Evolutionary conservation across 2,113 vertebrate species (phyloP), one percentile per base, ranked within the genome.

Genomic region (Pardalotus punctatus): DNA sequence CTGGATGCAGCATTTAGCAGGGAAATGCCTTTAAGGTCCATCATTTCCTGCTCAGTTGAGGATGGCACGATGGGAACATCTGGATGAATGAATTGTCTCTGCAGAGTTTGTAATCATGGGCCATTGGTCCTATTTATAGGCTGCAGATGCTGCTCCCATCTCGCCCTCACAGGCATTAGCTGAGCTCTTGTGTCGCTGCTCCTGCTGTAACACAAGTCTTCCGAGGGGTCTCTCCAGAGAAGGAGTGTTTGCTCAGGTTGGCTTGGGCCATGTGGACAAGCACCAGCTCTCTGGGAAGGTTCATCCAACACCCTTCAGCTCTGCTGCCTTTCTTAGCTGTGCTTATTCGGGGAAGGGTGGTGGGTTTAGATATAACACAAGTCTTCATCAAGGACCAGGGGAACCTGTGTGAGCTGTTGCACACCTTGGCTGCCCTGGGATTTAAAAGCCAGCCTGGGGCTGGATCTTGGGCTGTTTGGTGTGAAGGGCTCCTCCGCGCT

Each of bases 321-420:
- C 72, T 28, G n/a, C 40, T 72, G 57, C 23, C 61, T 72, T 74
- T 35, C 53, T 56, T 8, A 73, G 11, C 5, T 0, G 0, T 43
- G 60, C 40, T 60, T 24, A 2, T 60, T 7, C 23, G 3, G 40
- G 47, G 43, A n/a, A 33, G 19, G 24, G 2, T 9, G 42, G 14
- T 64, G 61, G 11, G 0, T 29, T 88, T 67, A 54, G 31, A 12
- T 27, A 6, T 0, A n/a, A n/a, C n/a, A 9, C 9, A 14, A 12
- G 13, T 54, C 28, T 38, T 60, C 8, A 6, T 43, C 0, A 0
- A 3, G 31, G 27, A 8, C 14, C 35, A 47, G 35, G 36, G 25
- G 22, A 69, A 13, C 13, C 19, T 19, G 31, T 6, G 42, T 66
- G 57, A 93, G 54, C 53, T 20, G 14, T 21, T 28, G 25, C 25